Evolutionary conservation across 2,113 vertebrate genomes (phyloP).

Genomic region (Colossoma macropomum): DNA sequence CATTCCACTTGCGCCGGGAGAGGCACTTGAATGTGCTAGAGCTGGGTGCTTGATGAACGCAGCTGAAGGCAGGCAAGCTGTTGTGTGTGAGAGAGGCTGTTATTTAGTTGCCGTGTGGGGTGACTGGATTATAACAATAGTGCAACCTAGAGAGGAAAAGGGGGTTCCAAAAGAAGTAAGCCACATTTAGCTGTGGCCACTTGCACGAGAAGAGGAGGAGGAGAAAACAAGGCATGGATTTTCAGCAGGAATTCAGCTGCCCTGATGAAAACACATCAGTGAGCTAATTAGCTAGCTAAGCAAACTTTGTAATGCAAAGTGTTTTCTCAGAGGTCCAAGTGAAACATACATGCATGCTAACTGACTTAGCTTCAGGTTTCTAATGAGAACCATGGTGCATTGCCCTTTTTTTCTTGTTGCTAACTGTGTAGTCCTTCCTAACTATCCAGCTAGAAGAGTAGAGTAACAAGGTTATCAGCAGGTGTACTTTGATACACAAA

Average conservation of each 20-base stretch:
- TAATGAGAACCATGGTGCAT: too few species aligned
- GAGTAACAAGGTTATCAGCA: too few species aligned
- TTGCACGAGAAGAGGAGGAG: background rate
- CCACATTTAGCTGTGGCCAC: background rate
- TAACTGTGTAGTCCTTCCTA: too few species aligned
- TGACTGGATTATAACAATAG: constrained; percentile 34
- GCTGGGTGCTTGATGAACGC: constrained; percentile 7
- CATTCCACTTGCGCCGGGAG: background rate
- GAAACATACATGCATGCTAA: too few species aligned
- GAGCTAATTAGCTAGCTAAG: too few species aligned
- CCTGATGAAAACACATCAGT: too few species aligned
- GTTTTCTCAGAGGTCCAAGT: too few species aligned
- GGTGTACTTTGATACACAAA: too few species aligned
- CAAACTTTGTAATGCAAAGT: too few species aligned
- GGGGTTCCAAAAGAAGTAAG: constrained; percentile 23
- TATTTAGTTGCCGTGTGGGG: constrained; percentile 43
- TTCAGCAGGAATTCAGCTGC: background rate
- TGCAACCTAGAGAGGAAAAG: constrained; percentile 4
- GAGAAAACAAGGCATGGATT: background rate
- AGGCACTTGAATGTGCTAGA: background rate
- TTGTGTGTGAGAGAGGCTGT: constrained; percentile 18
- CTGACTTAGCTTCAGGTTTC: too few species aligned
- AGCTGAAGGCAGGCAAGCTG: constrained; percentile 5
- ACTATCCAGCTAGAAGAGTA: too few species aligned
- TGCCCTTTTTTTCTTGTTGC: too few species aligned